Evolutionary conservation across 2,113 vertebrate species (phyloP).

Genomic region (Pseudorhombus dupliciocellatus): DNA sequence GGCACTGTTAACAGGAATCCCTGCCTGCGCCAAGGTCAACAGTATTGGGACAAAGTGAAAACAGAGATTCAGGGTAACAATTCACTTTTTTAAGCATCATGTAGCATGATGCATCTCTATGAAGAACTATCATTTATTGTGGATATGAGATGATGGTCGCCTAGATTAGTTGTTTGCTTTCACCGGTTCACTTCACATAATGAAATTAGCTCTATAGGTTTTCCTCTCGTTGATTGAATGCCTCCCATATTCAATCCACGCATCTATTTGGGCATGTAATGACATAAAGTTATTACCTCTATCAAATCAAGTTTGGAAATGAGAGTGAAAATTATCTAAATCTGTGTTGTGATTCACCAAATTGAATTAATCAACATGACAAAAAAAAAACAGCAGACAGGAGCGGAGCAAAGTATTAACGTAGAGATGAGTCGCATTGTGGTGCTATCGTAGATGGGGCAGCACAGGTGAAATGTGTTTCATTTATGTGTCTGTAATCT

Average conservation of each 20-base stretch:
- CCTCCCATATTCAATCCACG: constrained; percentile 26
- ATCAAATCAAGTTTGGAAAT: constrained; percentile 36
- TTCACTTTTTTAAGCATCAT: background rate
- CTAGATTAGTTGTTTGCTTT: constrained; percentile 29
- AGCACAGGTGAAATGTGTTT: constrained; percentile 56
- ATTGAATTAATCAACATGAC: constrained; percentile 42
- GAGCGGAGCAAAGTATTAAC: constrained; percentile 48
- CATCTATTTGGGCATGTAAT: constrained; percentile 58
- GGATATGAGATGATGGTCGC: constrained; percentile 22
- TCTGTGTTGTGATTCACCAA: constrained; percentile 48
- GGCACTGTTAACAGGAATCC: constrained; percentile 31
- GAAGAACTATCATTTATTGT: constrained; percentile 32
- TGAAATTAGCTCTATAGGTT: constrained; percentile 46
- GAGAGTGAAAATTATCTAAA: constrained; percentile 43
- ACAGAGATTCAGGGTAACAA: background rate
- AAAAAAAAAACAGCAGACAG: constrained; percentile 30
- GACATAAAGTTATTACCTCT: constrained; percentile 49
- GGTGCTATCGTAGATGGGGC: background rate
- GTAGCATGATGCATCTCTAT: constrained; percentile 30
- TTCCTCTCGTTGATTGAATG: constrained; percentile 21
- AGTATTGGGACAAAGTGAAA: constrained; percentile 28
- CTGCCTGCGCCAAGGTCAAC: constrained; percentile 46
- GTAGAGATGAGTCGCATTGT: constrained; percentile 63
- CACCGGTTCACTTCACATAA: constrained; percentile 50
- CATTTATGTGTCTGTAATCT: constrained; percentile 58